phyloP scores from a whole-genome alignment of 2,113 vertebrate species.

The Colossoma macropomum region DNA sequence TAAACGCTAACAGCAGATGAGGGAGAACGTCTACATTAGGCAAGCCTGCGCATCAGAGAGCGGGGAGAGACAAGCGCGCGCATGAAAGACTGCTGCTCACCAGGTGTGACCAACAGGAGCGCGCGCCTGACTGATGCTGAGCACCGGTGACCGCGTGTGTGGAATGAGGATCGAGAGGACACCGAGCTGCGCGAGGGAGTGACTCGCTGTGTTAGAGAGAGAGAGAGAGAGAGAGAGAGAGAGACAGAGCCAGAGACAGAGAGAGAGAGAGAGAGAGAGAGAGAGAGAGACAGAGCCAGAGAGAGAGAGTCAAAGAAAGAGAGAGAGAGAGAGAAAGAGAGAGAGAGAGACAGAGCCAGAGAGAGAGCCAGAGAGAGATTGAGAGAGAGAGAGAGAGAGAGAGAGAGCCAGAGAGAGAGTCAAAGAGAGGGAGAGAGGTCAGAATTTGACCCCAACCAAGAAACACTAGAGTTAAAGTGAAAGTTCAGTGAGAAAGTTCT shows the following conservation, averaged over 20 bases:
- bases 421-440: neutral
- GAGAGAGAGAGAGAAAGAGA: neutral
- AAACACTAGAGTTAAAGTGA: too few relatives aligned
- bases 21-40: constrained; percentile 40
- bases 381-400: neutral
- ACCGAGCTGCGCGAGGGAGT: neutral
- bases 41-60: constrained; percentile 17
- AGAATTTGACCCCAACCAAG: neutral
- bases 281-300: neutral
- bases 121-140: constrained; percentile 1
- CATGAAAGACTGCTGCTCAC: constrained; percentile 42
- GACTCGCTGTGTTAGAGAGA: neutral
- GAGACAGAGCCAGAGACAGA: neutral
- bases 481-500: too few relatives aligned
- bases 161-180: constrained; percentile 36
- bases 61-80: constrained; percentile 14
- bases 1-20: constrained; percentile 49
- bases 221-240: neutral
- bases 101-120: constrained; percentile 40
- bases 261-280: neutral
- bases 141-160: constrained; percentile 32
- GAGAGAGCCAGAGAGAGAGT: neutral
- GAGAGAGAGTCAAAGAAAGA: neutral
- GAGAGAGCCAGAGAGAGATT: neutral
- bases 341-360: neutral